A percentile compares a stretch with the other conserved stretches of the same genome.
Evolutionary conservation across 2,888 invertebrate species (phyloP).

Genomic region (Diploptera punctata): DNA sequence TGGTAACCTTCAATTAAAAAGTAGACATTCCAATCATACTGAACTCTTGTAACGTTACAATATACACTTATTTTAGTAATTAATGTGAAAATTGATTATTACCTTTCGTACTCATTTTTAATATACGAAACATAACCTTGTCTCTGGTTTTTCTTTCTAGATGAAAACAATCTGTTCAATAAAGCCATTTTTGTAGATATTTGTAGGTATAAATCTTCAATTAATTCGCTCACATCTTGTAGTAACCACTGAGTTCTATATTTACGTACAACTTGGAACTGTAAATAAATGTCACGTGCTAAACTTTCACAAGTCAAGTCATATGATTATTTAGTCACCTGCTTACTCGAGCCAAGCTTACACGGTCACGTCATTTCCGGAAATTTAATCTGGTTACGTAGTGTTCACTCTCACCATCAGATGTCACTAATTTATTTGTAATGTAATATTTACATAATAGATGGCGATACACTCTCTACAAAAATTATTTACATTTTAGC

Average conservation of each 20-base stretch:
- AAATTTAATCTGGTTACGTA: background rate
- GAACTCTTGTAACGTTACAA: too few relatives aligned
- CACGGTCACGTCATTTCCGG: constrained; percentile 13
- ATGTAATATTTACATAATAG: too few relatives aligned
- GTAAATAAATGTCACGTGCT: constrained; percentile 43
- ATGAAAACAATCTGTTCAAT: constrained; percentile 74
- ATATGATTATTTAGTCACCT: constrained; percentile 43
- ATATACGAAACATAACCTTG: constrained; percentile 36
- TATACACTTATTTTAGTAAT: too few relatives aligned
- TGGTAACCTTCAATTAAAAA: too few relatives aligned
- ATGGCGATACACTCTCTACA: too few relatives aligned
- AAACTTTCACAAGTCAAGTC: constrained; percentile 41
- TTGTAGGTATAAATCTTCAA: constrained; percentile 4
- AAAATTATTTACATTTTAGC: too few relatives aligned
- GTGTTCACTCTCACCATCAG: background rate
- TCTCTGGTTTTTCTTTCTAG: constrained; percentile 61
- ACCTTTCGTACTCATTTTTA: constrained; percentile 42
- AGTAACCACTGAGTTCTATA: constrained; percentile 26
- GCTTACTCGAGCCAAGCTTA: constrained; percentile 17
- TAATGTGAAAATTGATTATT: background rate
- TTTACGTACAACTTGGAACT: constrained; percentile 35
- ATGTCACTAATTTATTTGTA: too few relatives aligned
- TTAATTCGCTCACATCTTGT: constrained; percentile 16
- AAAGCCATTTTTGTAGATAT: constrained; percentile 65
- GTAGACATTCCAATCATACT: too few relatives aligned